Conservation (phyloP, 1,140 invertebrate species). For the Penaeus vannamei region DNA sequence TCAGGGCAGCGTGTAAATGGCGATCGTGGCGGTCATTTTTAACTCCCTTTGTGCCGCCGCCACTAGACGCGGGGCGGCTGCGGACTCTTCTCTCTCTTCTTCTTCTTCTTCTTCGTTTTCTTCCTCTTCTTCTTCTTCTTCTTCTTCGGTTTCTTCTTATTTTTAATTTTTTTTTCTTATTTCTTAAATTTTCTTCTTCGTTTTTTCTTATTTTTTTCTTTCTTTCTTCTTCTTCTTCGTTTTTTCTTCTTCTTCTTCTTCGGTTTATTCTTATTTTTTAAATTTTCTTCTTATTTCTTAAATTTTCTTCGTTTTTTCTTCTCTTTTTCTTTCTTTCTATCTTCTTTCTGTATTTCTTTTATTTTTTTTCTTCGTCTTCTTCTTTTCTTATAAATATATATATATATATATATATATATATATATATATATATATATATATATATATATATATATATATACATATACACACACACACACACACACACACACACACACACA, state of each 20-base stretch:
- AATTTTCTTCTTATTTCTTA: background rate
- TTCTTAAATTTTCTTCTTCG: no score
- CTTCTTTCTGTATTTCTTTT: background rate
- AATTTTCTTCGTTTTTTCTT: background rate
- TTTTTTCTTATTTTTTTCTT: background rate
- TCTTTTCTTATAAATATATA: background rate
- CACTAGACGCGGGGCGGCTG: background rate
- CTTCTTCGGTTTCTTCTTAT: background rate
- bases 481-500: no score
- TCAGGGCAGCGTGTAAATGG: conserved; percentile 2
- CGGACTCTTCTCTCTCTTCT: background rate
- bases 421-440: conserved; percentile 35
- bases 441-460: background rate
- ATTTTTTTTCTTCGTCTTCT: background rate
- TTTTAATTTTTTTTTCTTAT: no score
- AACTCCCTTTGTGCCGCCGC: conserved; percentile 5
- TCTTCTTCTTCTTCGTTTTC: background rate
- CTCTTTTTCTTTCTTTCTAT: no score
- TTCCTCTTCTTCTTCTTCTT: background rate
- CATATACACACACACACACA: no score
- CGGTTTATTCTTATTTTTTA: background rate
- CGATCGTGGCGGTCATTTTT: conserved; percentile 1
- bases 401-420: conserved; percentile 37
- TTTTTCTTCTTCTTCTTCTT: background rate
- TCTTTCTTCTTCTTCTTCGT: background rate